Evolutionary conservation across 2,888 invertebrate genomes (phyloP).

Genomic region (Athrips mouffetella): DNA sequence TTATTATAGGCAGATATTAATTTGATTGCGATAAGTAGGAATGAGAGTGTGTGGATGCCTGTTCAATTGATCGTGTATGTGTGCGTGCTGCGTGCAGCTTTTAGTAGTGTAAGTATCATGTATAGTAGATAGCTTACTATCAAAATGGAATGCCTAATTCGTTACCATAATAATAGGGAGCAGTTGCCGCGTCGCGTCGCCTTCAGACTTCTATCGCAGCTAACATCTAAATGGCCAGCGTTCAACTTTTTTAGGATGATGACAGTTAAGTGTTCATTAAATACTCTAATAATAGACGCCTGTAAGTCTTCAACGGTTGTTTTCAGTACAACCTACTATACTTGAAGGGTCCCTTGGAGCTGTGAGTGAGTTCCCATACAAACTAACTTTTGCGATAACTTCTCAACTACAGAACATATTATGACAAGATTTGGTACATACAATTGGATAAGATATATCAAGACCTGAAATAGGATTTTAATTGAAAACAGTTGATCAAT

Average conservation of each 20-base stretch:
- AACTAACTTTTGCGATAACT: no score
- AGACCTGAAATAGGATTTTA: no score
- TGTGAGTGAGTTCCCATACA: no score
- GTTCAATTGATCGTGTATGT: constrained; percentile 12
- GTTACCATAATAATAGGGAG: constrained; percentile 38
- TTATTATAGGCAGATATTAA: constrained; percentile 60
- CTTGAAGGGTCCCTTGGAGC: neutral
- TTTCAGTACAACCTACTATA: neutral
- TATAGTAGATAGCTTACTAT: constrained; percentile 38
- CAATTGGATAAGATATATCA: no score
- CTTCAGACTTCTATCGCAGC: neutral
- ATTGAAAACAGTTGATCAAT: no score
- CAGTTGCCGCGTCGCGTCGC: constrained; percentile 11
- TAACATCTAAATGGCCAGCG: no score
- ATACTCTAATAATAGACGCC: no score
- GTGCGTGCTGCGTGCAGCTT: constrained; percentile 17
- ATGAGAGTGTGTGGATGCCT: neutral
- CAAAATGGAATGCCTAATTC: constrained; percentile 41
- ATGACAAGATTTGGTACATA: no score
- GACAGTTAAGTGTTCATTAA: no score
- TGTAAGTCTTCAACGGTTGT: neutral
- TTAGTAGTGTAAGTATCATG: constrained; percentile 17
- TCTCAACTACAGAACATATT: no score
- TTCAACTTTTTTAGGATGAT: no score
- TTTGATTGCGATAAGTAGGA: constrained; percentile 40